Percentiles rank a stretch among this genome's conserved stretches.
phyloP scores from a whole-genome alignment of 2,797 vertebrate genomes.

The Xiphorhynchus erythropygius region DNA sequence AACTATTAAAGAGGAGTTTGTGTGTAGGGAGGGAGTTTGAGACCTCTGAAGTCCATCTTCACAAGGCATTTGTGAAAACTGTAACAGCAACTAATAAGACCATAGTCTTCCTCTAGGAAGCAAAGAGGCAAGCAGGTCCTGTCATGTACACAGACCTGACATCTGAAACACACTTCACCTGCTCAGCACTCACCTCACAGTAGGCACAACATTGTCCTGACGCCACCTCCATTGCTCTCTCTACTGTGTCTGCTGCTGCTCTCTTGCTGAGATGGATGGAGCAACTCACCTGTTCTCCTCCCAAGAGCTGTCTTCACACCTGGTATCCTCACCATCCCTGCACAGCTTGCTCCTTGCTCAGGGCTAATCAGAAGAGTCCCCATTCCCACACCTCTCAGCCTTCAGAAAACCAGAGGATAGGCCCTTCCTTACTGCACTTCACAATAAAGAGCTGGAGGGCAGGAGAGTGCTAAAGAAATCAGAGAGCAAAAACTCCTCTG shows the following conservation, averaged over 20 bases:
- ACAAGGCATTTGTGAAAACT: not conserved
- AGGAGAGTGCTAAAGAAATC: not conserved
- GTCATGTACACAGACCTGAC: not conserved
- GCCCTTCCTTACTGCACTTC: not conserved
- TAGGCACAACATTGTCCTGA: rapidly evolving
- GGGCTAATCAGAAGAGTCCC: not conserved
- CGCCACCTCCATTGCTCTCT: not conserved
- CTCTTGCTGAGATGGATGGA: not conserved
- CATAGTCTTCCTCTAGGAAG: not conserved
- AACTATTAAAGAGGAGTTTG: not conserved
- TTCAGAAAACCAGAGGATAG: not conserved
- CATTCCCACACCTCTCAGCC: not conserved
- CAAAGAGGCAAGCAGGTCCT: not conserved
- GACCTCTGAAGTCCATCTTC: not conserved
- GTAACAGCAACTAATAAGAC: not conserved
- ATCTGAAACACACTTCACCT: not conserved
- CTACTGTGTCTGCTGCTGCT: not conserved
- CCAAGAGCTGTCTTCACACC: not conserved
- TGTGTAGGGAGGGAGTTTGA: not conserved
- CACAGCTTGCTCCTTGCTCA: not conserved
- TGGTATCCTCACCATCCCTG: not conserved
- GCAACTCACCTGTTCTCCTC: not conserved
- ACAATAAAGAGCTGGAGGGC: not conserved
- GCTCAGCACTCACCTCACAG: not conserved
- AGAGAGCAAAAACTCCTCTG: not conserved